phyloP scores from a whole-genome alignment of 2,113 vertebrate genomes.

The Nerophis lumbriciformis region DNA sequence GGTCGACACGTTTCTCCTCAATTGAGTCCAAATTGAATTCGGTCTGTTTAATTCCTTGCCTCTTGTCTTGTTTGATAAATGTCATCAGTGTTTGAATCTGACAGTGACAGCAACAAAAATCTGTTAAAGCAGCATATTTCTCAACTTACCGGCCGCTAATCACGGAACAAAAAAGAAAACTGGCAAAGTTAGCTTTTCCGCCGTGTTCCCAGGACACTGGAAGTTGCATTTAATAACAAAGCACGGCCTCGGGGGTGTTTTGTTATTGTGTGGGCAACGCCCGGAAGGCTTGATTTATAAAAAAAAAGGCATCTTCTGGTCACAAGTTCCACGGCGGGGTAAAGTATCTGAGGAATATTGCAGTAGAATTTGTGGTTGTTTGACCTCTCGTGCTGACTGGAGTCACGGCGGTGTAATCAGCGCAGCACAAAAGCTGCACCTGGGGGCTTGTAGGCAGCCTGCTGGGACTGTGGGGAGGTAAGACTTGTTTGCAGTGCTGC shows the following conservation, averaged over 20 bases:
- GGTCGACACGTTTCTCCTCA: too few relatives aligned
- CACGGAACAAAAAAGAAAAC: background rate
- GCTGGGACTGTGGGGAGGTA: constrained; percentile 25
- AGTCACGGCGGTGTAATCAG: constrained; percentile 10
- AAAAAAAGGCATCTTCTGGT: constrained; percentile 16
- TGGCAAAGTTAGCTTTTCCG: constrained; percentile 8
- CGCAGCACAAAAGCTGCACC: constrained; percentile 8
- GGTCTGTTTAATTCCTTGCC: too few relatives aligned
- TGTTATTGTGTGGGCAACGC: constrained; percentile 8
- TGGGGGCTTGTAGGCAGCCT: constrained; percentile 22
- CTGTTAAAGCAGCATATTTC: constrained; percentile 2
- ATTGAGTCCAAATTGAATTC: too few relatives aligned
- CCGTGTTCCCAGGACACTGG: constrained; percentile 2
- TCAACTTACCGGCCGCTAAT: background rate
- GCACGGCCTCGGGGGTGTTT: constrained; percentile 10
- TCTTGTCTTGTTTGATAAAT: too few relatives aligned
- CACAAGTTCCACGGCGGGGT: background rate
- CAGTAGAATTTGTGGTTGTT: background rate
- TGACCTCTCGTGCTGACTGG: constrained; percentile 12
- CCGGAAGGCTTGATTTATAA: constrained; percentile 9
- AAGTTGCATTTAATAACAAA: constrained; percentile 17
- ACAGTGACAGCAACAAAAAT: background rate
- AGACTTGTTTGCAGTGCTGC: constrained; percentile 28
- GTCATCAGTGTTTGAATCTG: too few relatives aligned
- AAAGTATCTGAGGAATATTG: constrained; percentile 8